These are phyloP conservation scores for Empis stercorea DNA, from an alignment of 2,888 invertebrate genomes.

Conservation along the genomic window DNA sequence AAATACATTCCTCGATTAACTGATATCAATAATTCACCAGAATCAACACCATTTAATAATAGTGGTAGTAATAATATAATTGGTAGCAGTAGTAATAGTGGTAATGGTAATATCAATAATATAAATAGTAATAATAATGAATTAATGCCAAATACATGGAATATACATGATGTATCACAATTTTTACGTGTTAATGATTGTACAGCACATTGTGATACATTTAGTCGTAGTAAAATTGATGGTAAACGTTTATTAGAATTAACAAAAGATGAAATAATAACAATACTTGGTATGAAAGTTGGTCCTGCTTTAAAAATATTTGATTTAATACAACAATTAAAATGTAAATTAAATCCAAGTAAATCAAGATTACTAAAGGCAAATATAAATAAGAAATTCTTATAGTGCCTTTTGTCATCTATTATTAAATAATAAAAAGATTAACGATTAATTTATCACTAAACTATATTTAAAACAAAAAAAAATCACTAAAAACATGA, in stretches of 20 bases:
- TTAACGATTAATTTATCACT: too few relatives aligned
- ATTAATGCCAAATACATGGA: slow-evolving; percentile 58
- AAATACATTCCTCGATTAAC: slow-evolving; percentile 45
- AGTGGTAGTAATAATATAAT: slow-evolving; percentile 9
- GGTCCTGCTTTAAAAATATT: slow-evolving; percentile 89
- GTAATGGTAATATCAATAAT: slow-evolving; percentile 14
- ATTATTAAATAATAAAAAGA: too few relatives aligned
- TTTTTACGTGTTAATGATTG: slow-evolving; percentile 83
- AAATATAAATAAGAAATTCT: slow-evolving; percentile 47
- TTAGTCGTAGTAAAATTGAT: slow-evolving; percentile 59
- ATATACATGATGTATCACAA: slow-evolving; percentile 71
- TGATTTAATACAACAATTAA: slow-evolving; percentile 83
- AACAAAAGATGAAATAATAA: slow-evolving; percentile 81
- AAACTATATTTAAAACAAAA: too few relatives aligned
- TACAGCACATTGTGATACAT: slow-evolving; percentile 55
- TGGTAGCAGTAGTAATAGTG: not conserved
- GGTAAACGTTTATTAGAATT: slow-evolving; percentile 68
- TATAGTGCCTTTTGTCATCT: slow-evolving; percentile 37
- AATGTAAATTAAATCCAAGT: slow-evolving; percentile 48
- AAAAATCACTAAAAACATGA: too few relatives aligned
- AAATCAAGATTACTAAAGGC: slow-evolving; percentile 40
- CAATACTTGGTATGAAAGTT: slow-evolving; percentile 82
- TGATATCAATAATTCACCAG: slow-evolving; percentile 24
- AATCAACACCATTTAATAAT: slow-evolving; percentile 14
- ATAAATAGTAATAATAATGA: slow-evolving; percentile 17